phyloP scores from a whole-genome alignment of 2,113 vertebrate species.

The Pitta sordida region DNA sequence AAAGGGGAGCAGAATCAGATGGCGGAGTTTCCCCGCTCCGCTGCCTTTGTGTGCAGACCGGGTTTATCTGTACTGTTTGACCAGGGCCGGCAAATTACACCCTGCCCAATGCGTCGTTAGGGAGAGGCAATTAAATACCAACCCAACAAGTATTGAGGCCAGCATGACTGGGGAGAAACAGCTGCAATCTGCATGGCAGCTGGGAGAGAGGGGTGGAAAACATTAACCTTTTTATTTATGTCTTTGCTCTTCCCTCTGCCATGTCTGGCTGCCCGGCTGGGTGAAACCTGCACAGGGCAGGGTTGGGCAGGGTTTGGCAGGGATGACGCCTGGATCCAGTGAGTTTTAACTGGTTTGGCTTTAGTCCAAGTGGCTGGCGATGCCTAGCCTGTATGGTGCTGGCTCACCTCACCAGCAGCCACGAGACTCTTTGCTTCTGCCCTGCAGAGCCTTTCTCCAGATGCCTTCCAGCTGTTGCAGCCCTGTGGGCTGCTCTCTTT shows the following conservation, averaged over 20 bases:
- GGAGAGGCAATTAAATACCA: conserved; percentile 60
- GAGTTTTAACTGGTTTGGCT: not conserved
- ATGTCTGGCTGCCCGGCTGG: not conserved
- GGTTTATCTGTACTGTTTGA: conserved; percentile 52
- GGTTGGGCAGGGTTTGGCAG: not conserved
- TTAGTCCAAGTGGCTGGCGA: fast-evolving
- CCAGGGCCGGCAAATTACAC: conserved; percentile 38
- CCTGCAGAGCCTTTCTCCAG: not conserved
- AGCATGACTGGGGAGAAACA: conserved; percentile 5
- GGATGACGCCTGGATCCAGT: not conserved
- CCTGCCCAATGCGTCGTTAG: conserved; percentile 23
- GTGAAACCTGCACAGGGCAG: not conserved
- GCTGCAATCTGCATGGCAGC: conserved; percentile 33
- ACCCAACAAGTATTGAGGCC: conserved; percentile 26
- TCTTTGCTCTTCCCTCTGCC: not conserved
- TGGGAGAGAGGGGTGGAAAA: conserved; percentile 1
- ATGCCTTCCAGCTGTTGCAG: not conserved
- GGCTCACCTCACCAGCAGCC: not conserved
- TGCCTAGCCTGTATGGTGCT: not conserved
- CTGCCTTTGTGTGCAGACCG: conserved; percentile 7
- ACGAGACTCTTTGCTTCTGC: not conserved
- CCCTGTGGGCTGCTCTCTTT: not conserved
- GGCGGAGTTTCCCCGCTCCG: not conserved
- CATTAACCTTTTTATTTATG: not conserved
- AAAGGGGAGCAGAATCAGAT: not conserved